Conservation (phyloP, 2,888 invertebrate genomes). For the Drosophila paramelanica region DNA sequence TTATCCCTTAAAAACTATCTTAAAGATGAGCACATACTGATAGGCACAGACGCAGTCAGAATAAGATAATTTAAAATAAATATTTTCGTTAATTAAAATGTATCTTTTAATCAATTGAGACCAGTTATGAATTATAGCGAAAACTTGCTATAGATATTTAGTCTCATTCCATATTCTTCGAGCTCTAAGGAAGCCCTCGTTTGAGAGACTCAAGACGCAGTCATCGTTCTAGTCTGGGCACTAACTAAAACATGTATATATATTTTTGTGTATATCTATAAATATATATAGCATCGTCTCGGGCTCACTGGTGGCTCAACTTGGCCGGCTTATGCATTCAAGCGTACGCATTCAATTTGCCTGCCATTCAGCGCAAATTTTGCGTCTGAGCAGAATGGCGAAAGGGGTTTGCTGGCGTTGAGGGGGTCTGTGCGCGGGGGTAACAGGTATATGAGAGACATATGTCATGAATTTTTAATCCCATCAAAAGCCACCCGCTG, state of each 20-base stretch:
- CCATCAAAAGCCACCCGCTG: constrained; percentile 25
- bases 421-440: too few relatives aligned
- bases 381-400: constrained; percentile 6
- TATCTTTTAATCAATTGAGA: too few relatives aligned
- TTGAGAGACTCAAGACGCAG: constrained; percentile 20
- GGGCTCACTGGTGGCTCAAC: constrained; percentile 35
- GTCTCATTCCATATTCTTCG: constrained; percentile 1
- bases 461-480: constrained; percentile 69
- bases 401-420: too few relatives aligned
- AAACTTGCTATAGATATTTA: constrained; percentile 2
- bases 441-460: constrained; percentile 28
- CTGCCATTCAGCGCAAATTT: constrained; percentile 54
- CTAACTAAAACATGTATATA: constrained; percentile 17
- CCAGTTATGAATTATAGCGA: constrained; percentile 4
- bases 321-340: constrained; percentile 71
- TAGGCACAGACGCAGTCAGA: background rate
- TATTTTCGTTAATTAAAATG: too few relatives aligned
- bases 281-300: background rate
- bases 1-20: too few relatives aligned
- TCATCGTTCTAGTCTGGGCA: constrained; percentile 26
- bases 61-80: too few relatives aligned
- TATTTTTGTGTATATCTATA: background rate
- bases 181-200: constrained; percentile 13
- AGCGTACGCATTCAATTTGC: constrained; percentile 70
- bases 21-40: background rate